Conservation (phyloP, 2,113 vertebrate species). For the Ptilorrhoa leucosticta region DNA sequence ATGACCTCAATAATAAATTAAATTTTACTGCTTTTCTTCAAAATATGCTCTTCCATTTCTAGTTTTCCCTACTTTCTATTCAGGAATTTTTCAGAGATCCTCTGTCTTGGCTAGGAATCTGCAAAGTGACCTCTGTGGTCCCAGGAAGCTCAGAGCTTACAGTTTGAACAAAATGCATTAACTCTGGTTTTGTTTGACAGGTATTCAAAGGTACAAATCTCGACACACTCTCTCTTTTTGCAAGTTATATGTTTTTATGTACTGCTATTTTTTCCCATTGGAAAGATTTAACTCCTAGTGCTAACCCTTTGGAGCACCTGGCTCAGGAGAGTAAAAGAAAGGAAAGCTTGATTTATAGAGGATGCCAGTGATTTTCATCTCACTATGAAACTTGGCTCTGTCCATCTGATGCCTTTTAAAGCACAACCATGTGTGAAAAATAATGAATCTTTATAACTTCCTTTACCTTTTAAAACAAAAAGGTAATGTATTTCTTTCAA, state of each 20-base stretch:
- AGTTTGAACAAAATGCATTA: background rate
- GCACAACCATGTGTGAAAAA: constrained; percentile 49
- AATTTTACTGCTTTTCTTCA: background rate
- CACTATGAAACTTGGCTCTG: constrained; percentile 40
- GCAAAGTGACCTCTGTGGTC: background rate
- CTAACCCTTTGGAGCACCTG: background rate
- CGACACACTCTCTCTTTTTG: background rate
- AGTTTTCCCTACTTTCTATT: background rate
- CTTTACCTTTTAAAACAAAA: constrained; percentile 6
- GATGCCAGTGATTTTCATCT: constrained; percentile 10
- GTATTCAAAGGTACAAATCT: background rate
- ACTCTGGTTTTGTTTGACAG: background rate
- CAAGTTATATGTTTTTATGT: background rate
- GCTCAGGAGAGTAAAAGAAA: constrained; percentile 1
- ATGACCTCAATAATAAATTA: background rate
- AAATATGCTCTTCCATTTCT: background rate
- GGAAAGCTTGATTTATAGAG: constrained; percentile 35
- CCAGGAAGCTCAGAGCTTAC: background rate
- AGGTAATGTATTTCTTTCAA: background rate
- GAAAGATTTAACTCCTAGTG: background rate
- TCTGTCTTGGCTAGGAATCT: background rate
- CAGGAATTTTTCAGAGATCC: background rate
- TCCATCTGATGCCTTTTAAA: constrained; percentile 51
- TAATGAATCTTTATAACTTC: constrained; percentile 40
- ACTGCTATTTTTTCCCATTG: background rate